Percentiles rank a stretch among this genome's conserved stretches.
Evolutionary conservation across 2,113 vertebrate genomes (phyloP).

Genomic region (Chroicocephalus ridibundus): DNA sequence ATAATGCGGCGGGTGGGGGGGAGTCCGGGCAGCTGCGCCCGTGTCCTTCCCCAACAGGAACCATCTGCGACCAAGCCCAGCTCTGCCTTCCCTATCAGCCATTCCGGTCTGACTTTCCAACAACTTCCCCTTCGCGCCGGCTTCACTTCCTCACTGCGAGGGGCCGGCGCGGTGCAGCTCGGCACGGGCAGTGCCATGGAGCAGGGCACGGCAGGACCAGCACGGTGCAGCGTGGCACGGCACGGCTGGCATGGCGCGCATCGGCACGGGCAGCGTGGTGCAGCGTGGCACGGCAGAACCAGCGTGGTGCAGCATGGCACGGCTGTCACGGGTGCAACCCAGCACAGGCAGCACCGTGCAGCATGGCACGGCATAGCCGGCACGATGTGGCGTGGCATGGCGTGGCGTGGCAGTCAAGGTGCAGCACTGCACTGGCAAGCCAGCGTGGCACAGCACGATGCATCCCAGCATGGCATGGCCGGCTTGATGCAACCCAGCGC

Average conservation of each 20-base stretch:
- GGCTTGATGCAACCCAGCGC: accelerated
- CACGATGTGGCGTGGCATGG: background rate
- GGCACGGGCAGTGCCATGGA: accelerated
- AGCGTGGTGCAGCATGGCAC: accelerated
- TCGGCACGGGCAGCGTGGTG: accelerated
- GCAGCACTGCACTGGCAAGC: background rate
- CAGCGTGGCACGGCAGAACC: accelerated
- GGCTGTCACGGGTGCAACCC: background rate
- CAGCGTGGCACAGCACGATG: background rate
- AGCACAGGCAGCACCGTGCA: background rate
- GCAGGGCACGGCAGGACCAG: background rate
- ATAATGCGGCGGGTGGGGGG: conserved; percentile 72
- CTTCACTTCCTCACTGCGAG: conserved; percentile 51
- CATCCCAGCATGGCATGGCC: background rate
- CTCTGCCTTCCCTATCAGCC: conserved; percentile 63
- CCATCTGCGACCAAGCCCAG: conserved; percentile 82
- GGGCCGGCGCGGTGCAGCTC: accelerated
- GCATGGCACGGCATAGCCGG: background rate
- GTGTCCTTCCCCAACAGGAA: conserved; percentile 85
- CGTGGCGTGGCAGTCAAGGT: background rate
- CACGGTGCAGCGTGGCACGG: accelerated
- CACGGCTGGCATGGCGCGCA: background rate
- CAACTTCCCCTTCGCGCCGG: conserved; percentile 71
- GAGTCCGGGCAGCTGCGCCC: conserved; percentile 73
- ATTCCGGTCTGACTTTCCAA: conserved; percentile 72